Percentiles rank a stretch among this genome's conserved stretches.
These are phyloP conservation scores for Drosophila persimilis DNA, from an alignment of 1,140 invertebrate species.

Conservation along the genomic window DNA sequence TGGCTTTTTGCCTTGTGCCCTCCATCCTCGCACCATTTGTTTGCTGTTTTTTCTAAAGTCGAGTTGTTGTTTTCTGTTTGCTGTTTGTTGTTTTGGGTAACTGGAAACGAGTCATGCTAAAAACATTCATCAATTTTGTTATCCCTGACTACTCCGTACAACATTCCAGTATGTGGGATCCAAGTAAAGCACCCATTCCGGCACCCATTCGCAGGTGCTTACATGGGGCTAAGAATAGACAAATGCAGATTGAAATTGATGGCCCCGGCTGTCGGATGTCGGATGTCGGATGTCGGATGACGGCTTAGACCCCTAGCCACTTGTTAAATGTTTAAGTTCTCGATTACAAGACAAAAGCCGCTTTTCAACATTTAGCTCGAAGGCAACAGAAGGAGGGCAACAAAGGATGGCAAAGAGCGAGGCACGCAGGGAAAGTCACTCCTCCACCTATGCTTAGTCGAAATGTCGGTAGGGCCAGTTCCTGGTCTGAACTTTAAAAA, in stretches of 20 bases:
- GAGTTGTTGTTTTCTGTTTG: slow-evolving; percentile 3
- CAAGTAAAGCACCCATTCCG: slow-evolving; percentile 7
- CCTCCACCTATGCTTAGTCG: too few relatives aligned
- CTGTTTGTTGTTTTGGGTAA: slow-evolving; percentile 43
- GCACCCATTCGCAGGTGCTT: slow-evolving; percentile 61
- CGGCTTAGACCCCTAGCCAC: slow-evolving; percentile 5
- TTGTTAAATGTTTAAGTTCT: slow-evolving; percentile 63
- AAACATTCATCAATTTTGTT: slow-evolving; percentile 76
- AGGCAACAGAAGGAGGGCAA: too few relatives aligned
- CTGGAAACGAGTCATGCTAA: slow-evolving; percentile 55
- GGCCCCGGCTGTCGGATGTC: slow-evolving; percentile 14
- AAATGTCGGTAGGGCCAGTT: too few relatives aligned
- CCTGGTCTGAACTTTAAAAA: too few relatives aligned
- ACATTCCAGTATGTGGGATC: slow-evolving; percentile 7
- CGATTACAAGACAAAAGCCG: slow-evolving; percentile 61
- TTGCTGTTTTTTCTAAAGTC: slow-evolving; percentile 5
- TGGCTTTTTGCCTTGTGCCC: slow-evolving; percentile 31
- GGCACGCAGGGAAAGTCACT: too few relatives aligned
- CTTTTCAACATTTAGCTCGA: slow-evolving; percentile 23
- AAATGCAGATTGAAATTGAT: slow-evolving; percentile 74
- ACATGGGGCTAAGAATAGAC: slow-evolving; percentile 64
- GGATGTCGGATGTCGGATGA: neutral
- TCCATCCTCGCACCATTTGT: neutral
- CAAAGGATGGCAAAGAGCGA: too few relatives aligned
- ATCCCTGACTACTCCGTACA: slow-evolving; percentile 21